phyloP scores from a whole-genome alignment of 2,113 vertebrate species.

The Toxotes jaculatrix region DNA sequence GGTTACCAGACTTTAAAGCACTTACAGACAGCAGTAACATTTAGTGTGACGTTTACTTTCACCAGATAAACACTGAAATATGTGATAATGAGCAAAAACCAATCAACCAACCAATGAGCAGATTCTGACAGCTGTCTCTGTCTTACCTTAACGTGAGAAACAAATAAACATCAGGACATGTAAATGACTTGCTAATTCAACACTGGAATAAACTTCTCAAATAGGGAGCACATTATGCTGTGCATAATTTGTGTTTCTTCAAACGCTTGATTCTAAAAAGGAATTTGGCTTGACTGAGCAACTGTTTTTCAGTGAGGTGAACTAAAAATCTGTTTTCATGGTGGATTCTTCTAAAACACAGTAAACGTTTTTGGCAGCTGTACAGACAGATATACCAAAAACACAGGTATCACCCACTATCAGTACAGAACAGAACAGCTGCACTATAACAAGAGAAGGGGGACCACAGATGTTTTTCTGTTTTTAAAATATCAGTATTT shows the following conservation, averaged over 20 bases:
- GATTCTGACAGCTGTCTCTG: not conserved
- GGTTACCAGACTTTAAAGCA: constrained; percentile 54
- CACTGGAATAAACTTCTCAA: too few species aligned
- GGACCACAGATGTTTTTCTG: not conserved
- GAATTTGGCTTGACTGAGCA: too few species aligned
- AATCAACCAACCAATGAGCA: not conserved
- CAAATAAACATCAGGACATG: too few species aligned
- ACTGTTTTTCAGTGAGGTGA: too few species aligned
- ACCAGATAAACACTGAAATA: constrained; percentile 21
- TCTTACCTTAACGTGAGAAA: too few species aligned
- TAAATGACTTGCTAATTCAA: too few species aligned
- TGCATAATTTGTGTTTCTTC: too few species aligned
- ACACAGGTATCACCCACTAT: not conserved
- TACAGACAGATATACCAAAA: too few species aligned
- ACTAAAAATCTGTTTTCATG: not conserved
- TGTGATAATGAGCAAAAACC: not conserved
- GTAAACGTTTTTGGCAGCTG: not conserved
- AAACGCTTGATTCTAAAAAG: too few species aligned
- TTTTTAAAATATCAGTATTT: constrained; percentile 8
- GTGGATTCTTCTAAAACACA: not conserved
- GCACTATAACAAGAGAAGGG: not conserved
- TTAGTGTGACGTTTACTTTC: constrained; percentile 15
- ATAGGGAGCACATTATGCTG: too few species aligned
- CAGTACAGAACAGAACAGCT: not conserved
- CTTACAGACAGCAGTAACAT: constrained; percentile 54